phyloP scores from a whole-genome alignment of 2,797 vertebrate genomes.

The Oryzias dopingdopingensis region DNA sequence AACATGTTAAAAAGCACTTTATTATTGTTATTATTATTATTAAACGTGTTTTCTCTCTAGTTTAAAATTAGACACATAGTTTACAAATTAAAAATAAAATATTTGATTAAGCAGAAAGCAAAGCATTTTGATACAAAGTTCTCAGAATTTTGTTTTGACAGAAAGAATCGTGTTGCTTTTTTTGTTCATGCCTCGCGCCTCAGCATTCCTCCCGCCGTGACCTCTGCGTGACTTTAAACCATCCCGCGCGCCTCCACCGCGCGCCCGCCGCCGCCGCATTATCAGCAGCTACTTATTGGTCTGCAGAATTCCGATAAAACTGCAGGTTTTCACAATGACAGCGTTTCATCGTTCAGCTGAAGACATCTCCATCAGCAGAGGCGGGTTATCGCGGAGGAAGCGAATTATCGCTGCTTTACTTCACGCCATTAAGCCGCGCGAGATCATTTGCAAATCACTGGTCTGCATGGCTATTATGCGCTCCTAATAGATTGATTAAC shows the following conservation, averaged over 20 bases:
- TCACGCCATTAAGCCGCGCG: slow-evolving; percentile 73
- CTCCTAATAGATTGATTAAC: slow-evolving; percentile 66
- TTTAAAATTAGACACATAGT: background rate
- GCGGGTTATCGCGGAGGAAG: slow-evolving; percentile 61
- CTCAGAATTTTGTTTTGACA: too few species aligned
- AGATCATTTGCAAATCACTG: slow-evolving; percentile 72
- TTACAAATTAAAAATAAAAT: too few species aligned
- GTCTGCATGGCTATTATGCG: slow-evolving; percentile 66
- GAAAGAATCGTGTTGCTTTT: too few species aligned
- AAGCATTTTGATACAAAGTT: too few species aligned
- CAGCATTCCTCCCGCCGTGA: slow-evolving; percentile 49
- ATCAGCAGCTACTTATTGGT: slow-evolving; percentile 27
- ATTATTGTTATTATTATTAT: background rate
- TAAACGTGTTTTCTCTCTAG: background rate
- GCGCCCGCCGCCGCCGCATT: slow-evolving; percentile 29
- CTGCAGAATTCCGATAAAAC: slow-evolving; percentile 71
- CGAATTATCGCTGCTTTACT: slow-evolving; percentile 69
- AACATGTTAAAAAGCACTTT: too few species aligned
- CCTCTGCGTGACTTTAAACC: slow-evolving; percentile 68
- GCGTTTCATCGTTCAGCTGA: slow-evolving; percentile 55
- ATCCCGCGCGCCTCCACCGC: slow-evolving; percentile 40
- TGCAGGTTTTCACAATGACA: slow-evolving; percentile 62
- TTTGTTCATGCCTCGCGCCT: background rate
- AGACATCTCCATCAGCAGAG: slow-evolving; percentile 67
- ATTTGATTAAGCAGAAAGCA: too few species aligned